Percentiles rank a stretch among this genome's conserved stretches.
Evolutionary conservation across 2,113 vertebrate genomes (phyloP).

Genomic region (Myanophis thanlyinensis): DNA sequence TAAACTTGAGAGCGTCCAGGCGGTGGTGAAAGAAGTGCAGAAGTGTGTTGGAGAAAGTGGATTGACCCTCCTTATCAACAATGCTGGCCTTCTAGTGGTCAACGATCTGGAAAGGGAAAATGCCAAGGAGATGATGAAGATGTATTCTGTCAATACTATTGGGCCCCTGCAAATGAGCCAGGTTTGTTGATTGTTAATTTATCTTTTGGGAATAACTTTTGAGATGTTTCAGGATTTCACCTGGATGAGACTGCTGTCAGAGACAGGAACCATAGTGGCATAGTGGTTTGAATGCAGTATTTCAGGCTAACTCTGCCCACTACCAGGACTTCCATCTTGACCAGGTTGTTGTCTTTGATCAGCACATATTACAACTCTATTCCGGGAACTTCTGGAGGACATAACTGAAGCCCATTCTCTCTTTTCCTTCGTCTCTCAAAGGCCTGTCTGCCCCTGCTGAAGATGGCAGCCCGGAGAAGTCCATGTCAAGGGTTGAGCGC

Average conservation of each 20-base stretch:
- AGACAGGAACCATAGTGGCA: neutral
- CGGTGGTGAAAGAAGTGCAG: neutral
- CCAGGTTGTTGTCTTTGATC: neutral
- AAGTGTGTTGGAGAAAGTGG: neutral
- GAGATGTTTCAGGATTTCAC: neutral
- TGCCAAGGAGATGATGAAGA: neutral
- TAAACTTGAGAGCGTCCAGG: neutral
- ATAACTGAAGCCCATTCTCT: neutral
- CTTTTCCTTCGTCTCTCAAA: neutral
- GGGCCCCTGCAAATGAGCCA: neutral
- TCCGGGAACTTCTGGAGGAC: neutral
- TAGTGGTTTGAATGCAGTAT: neutral
- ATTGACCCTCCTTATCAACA: neutral
- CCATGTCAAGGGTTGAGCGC: neutral
- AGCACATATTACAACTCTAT: neutral
- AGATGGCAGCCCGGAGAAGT: neutral
- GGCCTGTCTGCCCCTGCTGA: neutral
- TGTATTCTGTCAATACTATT: neutral
- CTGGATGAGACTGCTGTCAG: neutral
- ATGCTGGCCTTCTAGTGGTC: neutral
- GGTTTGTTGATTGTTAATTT: neutral
- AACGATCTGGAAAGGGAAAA: neutral
- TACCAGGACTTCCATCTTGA: neutral
- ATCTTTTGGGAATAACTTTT: neutral
- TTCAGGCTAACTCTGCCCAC: neutral